Percentiles rank a stretch among this genome's conserved stretches.
These are phyloP conservation scores for Ciconia nigra DNA, from an alignment of 2,797 vertebrate species.

Conservation along the genomic window DNA sequence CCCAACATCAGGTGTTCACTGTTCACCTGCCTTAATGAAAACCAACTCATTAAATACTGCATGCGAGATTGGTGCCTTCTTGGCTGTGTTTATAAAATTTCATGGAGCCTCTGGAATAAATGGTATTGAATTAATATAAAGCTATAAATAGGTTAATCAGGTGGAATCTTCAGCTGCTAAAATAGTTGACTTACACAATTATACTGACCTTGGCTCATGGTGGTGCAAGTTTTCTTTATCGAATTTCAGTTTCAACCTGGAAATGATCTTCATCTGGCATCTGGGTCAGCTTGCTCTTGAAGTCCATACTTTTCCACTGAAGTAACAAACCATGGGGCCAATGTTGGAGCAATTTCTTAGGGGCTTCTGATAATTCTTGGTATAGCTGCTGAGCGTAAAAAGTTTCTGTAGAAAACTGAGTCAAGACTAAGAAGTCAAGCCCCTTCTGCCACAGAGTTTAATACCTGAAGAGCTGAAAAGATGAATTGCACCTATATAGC, in stretches of 20 bases:
- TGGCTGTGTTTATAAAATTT: not conserved
- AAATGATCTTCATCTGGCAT: not conserved
- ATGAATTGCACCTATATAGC: not conserved
- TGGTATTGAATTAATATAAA: not conserved
- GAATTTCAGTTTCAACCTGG: not conserved
- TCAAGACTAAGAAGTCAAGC: not conserved
- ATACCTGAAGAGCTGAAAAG: not conserved
- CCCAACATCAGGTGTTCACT: not conserved
- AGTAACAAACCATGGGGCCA: not conserved
- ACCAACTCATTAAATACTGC: not conserved
- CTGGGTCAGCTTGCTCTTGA: not conserved
- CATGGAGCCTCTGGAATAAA: not conserved
- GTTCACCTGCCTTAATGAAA: not conserved
- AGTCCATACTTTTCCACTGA: not conserved
- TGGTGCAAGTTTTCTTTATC: not conserved
- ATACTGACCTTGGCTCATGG: slow-evolving; percentile 1
- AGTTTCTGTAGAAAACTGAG: not conserved
- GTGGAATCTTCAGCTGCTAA: not conserved
- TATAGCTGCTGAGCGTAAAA: not conserved
- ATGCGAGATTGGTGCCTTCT: not conserved
- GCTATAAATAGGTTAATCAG: slow-evolving; percentile 35
- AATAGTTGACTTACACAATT: not conserved
- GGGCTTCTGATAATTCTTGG: not conserved
- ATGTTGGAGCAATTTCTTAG: not conserved
- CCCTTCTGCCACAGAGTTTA: not conserved